These are phyloP conservation scores for Andrena bucephala DNA, from an alignment of 2,888 invertebrate genomes.

Conservation along the genomic window DNA sequence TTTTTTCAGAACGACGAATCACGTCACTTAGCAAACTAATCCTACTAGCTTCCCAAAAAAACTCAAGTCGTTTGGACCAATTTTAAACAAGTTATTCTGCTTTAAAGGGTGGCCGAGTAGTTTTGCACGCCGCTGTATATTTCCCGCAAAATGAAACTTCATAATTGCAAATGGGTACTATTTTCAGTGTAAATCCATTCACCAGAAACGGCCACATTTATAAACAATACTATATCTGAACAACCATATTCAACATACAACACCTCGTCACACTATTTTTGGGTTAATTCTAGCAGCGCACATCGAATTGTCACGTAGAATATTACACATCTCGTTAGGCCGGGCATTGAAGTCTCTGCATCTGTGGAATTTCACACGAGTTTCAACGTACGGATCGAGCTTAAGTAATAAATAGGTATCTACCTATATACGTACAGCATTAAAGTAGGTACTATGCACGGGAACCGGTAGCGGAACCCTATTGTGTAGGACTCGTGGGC, in stretches of 20 bases:
- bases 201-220: too few relatives aligned
- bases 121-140: too few relatives aligned
- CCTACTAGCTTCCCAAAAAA: too few relatives aligned
- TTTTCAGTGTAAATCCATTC: too few relatives aligned
- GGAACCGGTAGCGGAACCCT: not conserved
- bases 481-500: not conserved
- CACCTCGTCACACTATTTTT: not conserved
- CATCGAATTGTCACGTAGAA: not conserved
- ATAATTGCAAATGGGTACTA: too few relatives aligned
- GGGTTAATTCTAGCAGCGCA: not conserved
- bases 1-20: too few relatives aligned
- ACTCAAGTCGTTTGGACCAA: too few relatives aligned
- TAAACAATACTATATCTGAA: too few relatives aligned
- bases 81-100: too few relatives aligned
- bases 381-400: not conserved
- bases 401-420: not conserved
- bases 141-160: too few relatives aligned
- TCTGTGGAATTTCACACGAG: slow-evolving; percentile 1
- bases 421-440: not conserved
- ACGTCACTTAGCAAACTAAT: too few relatives aligned
- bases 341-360: slow-evolving; percentile 35
- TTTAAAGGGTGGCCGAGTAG: too few relatives aligned
- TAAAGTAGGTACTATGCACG: not conserved
- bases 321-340: not conserved
- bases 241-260: not conserved